phyloP scores from a whole-genome alignment of 2,888 invertebrate species.

The Cephus rjabovi region DNA sequence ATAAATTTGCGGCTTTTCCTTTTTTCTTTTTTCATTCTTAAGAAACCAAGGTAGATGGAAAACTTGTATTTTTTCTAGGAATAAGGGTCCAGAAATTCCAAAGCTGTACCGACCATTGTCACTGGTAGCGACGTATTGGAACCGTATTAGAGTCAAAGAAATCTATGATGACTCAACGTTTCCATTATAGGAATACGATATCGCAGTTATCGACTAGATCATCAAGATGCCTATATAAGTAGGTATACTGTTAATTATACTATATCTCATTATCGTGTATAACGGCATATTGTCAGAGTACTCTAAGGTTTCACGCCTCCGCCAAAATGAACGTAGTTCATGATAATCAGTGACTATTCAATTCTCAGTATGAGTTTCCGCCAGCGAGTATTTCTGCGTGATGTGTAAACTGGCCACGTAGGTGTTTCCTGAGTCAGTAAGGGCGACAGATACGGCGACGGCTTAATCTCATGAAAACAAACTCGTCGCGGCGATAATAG shows the following conservation, averaged over 20 bases:
- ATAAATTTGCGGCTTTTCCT: not conserved
- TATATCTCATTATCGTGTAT: not conserved
- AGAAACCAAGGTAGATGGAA: not conserved
- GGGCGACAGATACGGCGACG: not conserved
- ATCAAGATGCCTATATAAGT: not conserved
- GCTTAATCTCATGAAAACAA: not conserved
- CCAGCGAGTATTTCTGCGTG: constrained; percentile 26
- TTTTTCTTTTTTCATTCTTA: not conserved
- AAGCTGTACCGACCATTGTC: not conserved
- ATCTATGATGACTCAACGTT: not conserved
- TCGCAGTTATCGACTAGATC: not conserved
- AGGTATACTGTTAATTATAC: not conserved
- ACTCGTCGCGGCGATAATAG: not conserved
- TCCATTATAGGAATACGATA: not conserved
- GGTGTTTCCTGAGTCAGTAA: constrained; percentile 31
- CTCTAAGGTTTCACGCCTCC: not conserved
- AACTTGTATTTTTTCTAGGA: not conserved
- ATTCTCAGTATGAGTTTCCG: not conserved
- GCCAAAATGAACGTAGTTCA: not conserved
- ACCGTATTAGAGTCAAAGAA: not conserved
- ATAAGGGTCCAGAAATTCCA: not conserved
- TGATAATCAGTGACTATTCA: not conserved
- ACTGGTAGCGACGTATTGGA: not conserved
- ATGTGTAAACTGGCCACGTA: constrained; percentile 35
- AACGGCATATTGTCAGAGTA: not conserved